A percentile compares a stretch with the other conserved stretches of the same genome.
Conservation (phyloP, 2,113 vertebrate genomes). For the Cephalopholis sonnerati region DNA sequence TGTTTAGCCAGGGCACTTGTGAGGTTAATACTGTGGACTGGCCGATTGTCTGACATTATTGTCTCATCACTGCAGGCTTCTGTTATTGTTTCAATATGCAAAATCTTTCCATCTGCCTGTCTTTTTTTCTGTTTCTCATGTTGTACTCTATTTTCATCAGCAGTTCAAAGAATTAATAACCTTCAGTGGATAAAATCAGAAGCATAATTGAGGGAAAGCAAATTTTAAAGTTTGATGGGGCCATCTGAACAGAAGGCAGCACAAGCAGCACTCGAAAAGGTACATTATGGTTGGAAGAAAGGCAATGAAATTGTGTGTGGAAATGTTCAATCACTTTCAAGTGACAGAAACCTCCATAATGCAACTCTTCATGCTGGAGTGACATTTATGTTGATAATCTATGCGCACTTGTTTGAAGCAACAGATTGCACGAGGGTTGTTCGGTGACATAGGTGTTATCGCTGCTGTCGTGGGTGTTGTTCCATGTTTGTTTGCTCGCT, state of each 20-base stretch:
- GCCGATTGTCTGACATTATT: slow-evolving; percentile 11
- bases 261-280: slow-evolving; percentile 10
- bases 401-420: slow-evolving; percentile 43
- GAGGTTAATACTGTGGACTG: slow-evolving; percentile 40
- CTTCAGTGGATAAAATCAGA: slow-evolving; percentile 55
- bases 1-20: background rate
- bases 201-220: slow-evolving; percentile 33
- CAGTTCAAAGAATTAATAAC: slow-evolving; percentile 52
- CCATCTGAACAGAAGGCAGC: slow-evolving; percentile 35
- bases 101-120: background rate
- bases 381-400: slow-evolving; percentile 59
- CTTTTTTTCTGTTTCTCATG: slow-evolving; percentile 20
- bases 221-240: slow-evolving; percentile 35
- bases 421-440: slow-evolving; percentile 53
- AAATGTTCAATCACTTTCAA: slow-evolving; percentile 54
- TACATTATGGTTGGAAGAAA: slow-evolving; percentile 24
- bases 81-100: slow-evolving; percentile 29
- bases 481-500: slow-evolving; percentile 28
- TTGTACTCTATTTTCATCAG: slow-evolving; percentile 40
- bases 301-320: background rate
- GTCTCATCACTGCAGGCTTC: background rate
- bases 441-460: slow-evolving; percentile 46
- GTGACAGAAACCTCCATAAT: slow-evolving; percentile 27
- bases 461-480: slow-evolving; percentile 28
- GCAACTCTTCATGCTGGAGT: slow-evolving; percentile 4